phyloP scores from a whole-genome alignment of 2,113 vertebrate species.

The Vimba vimba region DNA sequence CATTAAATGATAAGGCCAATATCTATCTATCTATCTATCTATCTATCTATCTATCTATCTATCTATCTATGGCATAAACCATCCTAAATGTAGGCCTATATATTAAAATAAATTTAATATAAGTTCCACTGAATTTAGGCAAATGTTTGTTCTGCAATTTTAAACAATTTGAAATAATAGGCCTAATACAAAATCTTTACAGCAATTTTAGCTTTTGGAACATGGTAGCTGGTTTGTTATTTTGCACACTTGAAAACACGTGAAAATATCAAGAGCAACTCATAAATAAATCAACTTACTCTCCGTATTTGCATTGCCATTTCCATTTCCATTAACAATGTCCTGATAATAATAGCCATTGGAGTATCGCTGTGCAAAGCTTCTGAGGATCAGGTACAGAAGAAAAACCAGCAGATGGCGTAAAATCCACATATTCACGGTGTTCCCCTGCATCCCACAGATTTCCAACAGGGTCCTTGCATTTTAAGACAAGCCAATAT shows the following conservation, averaged over 20 bases:
- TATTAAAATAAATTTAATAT: background rate
- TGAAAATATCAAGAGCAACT: background rate
- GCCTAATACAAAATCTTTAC: too few relatives aligned
- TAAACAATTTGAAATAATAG: background rate
- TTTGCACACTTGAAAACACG: background rate
- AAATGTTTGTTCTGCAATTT: background rate
- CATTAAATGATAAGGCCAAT: too few relatives aligned
- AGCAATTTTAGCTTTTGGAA: background rate
- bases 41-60: too few relatives aligned
- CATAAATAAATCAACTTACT: conserved; percentile 63
- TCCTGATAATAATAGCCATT: conserved; percentile 89
- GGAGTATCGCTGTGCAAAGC: conserved; percentile 72
- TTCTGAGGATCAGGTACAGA: conserved; percentile 56
- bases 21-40: too few relatives aligned
- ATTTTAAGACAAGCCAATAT: background rate
- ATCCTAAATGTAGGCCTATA: too few relatives aligned
- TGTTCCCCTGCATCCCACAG: conserved; percentile 23
- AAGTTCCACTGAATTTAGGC: background rate
- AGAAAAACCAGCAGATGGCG: conserved; percentile 70
- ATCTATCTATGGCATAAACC: too few relatives aligned
- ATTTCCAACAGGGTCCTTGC: conserved; percentile 17
- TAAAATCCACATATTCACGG: conserved; percentile 59
- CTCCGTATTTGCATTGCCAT: conserved; percentile 76
- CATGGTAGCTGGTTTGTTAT: background rate
- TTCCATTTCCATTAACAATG: conserved; percentile 69